Evolutionary conservation across 37 sponge, comb jelly and placozoan species (phyloP), one percentile per base, ranked within the genome.

Genomic region (Cliona cf. orientalis): DNA sequence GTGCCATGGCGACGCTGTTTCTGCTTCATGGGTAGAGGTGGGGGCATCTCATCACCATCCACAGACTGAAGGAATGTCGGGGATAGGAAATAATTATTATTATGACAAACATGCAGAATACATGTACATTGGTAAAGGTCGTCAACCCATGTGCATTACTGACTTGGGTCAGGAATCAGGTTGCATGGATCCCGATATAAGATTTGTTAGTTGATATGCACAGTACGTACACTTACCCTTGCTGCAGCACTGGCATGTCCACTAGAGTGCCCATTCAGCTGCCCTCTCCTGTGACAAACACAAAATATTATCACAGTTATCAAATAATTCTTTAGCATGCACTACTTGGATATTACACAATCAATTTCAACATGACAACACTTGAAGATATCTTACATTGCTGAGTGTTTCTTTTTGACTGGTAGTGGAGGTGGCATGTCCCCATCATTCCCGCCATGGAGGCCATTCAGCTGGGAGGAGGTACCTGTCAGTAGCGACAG

Each of bases 381-480:
- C n/a, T n/a, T n/a, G n/a, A n/a, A n/a, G n/a, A n/a, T n/a, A n/a
- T n/a, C n/a, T n/a, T n/a, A n/a, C n/a, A n/a, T n/a, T n/a, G n/a
- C n/a, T n/a, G n/a, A n/a, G n/a, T 78, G 69, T 58, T 72, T 56
- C 69, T 88, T 81, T 72, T 88, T 88, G 33, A 88, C 36, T 21
- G 88, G 88, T 9, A 88, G 49, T 37, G 88, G 88, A 35, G 88
- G 88, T 32, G 88, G 88, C 2, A 43, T 36, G 17, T 75, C 82
- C 17, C 37, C 71, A 5, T 6, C 36, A 22, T 31, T 37, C 36
- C 67, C 34, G 17, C 71, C 71, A 44, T 55, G n/a, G n/a, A n/a
- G n/a, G n/a, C n/a, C n/a, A n/a, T n/a, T n/a, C n/a, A n/a, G n/a
- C n/a, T n/a, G n/a, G n/a, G n/a, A n/a, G n/a, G n/a, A n/a, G n/a